Conservation (phyloP, 2,797 vertebrate genomes). For the Argyrosomus regius region DNA sequence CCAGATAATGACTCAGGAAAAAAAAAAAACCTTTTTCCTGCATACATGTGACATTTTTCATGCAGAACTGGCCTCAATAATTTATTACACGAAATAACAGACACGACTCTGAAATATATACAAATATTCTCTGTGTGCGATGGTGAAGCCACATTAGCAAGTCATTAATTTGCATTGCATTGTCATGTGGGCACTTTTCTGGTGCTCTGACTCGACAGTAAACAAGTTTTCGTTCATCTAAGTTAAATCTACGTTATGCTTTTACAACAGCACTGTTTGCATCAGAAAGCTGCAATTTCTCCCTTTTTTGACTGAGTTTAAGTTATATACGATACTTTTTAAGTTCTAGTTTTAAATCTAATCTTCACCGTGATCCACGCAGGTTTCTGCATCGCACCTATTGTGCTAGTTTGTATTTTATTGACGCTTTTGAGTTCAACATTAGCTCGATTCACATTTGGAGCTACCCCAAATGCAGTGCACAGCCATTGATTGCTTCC, state of each 20-base stretch:
- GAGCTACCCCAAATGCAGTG: conserved; percentile 51
- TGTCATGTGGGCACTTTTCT: conserved; percentile 26
- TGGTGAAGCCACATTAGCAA: conserved; percentile 55
- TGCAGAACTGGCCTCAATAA: conserved; percentile 45
- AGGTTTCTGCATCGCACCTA: conserved; percentile 28
- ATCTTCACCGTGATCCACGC: conserved; percentile 1
- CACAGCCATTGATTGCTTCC: conserved; percentile 46
- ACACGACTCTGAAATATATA: conserved; percentile 22
- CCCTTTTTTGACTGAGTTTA: conserved; percentile 16
- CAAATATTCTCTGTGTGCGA: conserved; percentile 15
- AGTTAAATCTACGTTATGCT: not conserved
- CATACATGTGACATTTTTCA: conserved; percentile 70
- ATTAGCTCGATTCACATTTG: conserved; percentile 42
- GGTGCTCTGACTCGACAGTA: conserved; percentile 14
- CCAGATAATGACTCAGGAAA: conserved; percentile 59
- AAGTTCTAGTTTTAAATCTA: too few relatives aligned
- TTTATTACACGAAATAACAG: conserved; percentile 37
- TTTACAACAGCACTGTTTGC: not conserved
- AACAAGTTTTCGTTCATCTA: conserved; percentile 11
- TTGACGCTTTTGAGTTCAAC: conserved; percentile 18
- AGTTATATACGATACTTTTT: too few relatives aligned
- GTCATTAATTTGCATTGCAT: conserved; percentile 30
- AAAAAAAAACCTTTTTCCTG: conserved; percentile 64
- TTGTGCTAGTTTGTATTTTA: conserved; percentile 26
- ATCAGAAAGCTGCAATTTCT: conserved; percentile 25